Conservation (phyloP, 2,888 invertebrate species). For the Malthinus flaveolus region DNA sequence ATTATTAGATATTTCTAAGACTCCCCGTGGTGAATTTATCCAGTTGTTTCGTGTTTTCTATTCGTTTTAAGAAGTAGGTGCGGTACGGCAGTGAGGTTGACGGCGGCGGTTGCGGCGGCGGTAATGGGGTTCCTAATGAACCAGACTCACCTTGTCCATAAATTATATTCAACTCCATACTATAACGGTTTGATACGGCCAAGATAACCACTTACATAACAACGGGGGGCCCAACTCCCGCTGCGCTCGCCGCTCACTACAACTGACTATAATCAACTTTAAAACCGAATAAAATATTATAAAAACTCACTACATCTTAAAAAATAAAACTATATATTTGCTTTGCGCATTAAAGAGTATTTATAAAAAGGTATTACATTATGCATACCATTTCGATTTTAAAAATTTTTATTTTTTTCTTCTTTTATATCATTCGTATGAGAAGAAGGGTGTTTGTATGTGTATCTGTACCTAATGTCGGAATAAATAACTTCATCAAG, state of each 20-base stretch:
- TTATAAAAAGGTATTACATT: slow-evolving; percentile 18
- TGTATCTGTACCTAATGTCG: too few relatives aligned
- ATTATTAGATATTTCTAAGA: slow-evolving; percentile 10
- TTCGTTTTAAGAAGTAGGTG: slow-evolving; percentile 19
- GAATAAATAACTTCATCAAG: too few relatives aligned
- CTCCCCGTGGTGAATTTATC: slow-evolving; percentile 10
- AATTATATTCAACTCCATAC: slow-evolving; percentile 56
- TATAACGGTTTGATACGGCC: slow-evolving; percentile 57
- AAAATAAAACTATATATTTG: slow-evolving; percentile 25
- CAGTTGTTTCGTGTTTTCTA: slow-evolving; percentile 23
- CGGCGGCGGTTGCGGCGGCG: slow-evolving; percentile 39
- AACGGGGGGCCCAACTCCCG: slow-evolving; percentile 53
- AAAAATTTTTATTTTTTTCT: slow-evolving; percentile 10
- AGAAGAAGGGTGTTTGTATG: too few relatives aligned
- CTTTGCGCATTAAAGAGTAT: slow-evolving; percentile 14
- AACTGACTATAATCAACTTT: slow-evolving; percentile 56
- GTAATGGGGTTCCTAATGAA: slow-evolving; percentile 54
- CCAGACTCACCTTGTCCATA: slow-evolving; percentile 56
- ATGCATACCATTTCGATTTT: not conserved
- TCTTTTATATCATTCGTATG: not conserved
- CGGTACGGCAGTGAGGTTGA: slow-evolving; percentile 31
- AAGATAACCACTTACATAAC: slow-evolving; percentile 56
- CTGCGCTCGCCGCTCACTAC: slow-evolving; percentile 47
- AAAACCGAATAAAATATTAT: slow-evolving; percentile 54
- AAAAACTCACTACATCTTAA: slow-evolving; percentile 34